Evolutionary conservation across 2,113 vertebrate genomes (phyloP), one percentile per base, ranked within the genome.

Genomic region (Callaeas wilsoni): DNA sequence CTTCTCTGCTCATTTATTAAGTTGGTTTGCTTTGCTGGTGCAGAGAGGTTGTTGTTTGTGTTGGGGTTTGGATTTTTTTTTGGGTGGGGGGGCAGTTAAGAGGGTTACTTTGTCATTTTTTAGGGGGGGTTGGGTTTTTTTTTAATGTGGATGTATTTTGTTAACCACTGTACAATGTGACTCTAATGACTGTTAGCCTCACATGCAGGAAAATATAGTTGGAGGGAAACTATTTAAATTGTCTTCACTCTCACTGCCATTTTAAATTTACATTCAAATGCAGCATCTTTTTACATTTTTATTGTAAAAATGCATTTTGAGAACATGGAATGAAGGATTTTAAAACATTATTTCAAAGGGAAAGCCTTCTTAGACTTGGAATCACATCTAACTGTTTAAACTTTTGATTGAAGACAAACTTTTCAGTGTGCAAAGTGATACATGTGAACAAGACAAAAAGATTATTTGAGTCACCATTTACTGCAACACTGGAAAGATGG

Each of bases 81-180:
- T 50, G 44, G 12, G 21, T 5, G 15, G 6, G 9, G 2, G n/a
- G n/a, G n/a, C n/a, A n/a, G 20, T 47, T 39, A 22, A 1, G 7
- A 2, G 1, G 3, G 3, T n/a, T n/a, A n/a, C n/a, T n/a, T 47
- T 70, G 27, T 42, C 56, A 14, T 44, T 42, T 64, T n/a, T n/a
- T n/a, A n/a, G n/a, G n/a, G n/a, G n/a, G n/a, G 3, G 13, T 9
- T n/a, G 16, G 10, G 1, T 1, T 9, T 82, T 37, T 82, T 37
- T 63, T 84, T 35, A 7, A 39, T 35, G 7, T 17, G 4, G 5
- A 46, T 57, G 6, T 18, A 17, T 60, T 65, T n/a, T 59, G 7
- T 62, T 74, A 46, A 11, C 6, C 37, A 60, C 33, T 50, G 4
- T 42, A 42, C 26, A 39, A 13, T 3, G 3, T 39, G 6, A 22